Conservation (phyloP, 2,113 vertebrate species). For the Cynopterus brachyotis region DNA sequence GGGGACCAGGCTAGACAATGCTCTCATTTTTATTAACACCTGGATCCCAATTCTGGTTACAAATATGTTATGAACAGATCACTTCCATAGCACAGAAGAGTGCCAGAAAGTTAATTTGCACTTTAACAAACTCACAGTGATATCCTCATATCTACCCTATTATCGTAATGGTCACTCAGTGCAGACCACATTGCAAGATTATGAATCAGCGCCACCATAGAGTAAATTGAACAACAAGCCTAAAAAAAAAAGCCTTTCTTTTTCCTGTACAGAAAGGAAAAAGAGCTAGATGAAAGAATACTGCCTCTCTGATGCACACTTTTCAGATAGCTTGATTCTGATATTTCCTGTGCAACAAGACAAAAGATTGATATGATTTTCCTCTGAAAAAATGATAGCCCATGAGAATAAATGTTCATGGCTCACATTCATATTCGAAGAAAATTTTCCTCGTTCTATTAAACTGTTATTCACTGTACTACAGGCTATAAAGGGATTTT, state of each 20-base stretch:
- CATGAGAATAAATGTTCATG: slow-evolving; percentile 57
- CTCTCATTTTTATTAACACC: not conserved
- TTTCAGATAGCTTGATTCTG: not conserved
- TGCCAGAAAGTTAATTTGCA: not conserved
- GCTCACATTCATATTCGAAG: slow-evolving; percentile 41
- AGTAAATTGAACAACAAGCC: not conserved
- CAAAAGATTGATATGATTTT: slow-evolving; percentile 30
- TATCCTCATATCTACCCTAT: not conserved
- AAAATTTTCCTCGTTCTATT: slow-evolving; percentile 44
- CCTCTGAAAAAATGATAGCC: not conserved
- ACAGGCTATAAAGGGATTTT: slow-evolving; percentile 73
- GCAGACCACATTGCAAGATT: not conserved
- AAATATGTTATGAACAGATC: not conserved
- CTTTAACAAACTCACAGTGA: not conserved
- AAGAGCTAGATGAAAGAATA: not conserved
- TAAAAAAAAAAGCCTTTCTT: too few species aligned
- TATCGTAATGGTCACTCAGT: not conserved
- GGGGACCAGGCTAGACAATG: not conserved
- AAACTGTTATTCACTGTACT: slow-evolving; percentile 51
- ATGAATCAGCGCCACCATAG: not conserved
- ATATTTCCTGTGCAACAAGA: not conserved
- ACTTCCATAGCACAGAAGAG: not conserved
- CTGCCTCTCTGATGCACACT: not conserved
- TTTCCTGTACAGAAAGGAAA: not conserved
- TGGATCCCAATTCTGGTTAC: not conserved